phyloP scores from a whole-genome alignment of 2,113 vertebrate genomes.

The Apodemus speciosus region DNA sequence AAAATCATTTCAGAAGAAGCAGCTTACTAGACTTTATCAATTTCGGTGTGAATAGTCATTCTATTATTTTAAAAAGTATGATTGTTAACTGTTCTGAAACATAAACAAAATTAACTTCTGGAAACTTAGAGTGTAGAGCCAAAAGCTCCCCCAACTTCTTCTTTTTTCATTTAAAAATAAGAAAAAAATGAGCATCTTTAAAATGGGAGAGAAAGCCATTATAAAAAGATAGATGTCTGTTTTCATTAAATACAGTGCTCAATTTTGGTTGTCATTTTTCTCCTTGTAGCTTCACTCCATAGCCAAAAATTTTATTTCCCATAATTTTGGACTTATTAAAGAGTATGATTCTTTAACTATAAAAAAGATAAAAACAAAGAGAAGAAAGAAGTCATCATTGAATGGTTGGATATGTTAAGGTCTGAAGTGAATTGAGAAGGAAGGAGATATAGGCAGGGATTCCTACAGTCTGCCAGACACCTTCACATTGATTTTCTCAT shows the following conservation, averaged over 20 bases:
- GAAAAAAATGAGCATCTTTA: neutral
- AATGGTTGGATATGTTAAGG: neutral
- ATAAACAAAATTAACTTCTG: constrained; percentile 38
- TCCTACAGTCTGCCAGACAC: neutral
- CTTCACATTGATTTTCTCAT: neutral
- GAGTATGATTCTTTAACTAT: neutral
- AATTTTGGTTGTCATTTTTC: neutral
- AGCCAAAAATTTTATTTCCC: neutral
- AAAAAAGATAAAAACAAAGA: neutral
- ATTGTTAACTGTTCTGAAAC: constrained; percentile 55
- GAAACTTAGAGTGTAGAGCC: neutral
- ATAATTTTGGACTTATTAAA: neutral
- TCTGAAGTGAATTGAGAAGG: neutral
- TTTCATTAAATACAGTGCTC: neutral
- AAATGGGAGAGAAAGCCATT: constrained; percentile 13
- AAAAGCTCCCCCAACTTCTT: neutral
- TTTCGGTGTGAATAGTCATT: constrained; percentile 50
- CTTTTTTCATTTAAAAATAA: neutral
- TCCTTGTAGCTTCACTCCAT: neutral
- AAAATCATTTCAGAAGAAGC: constrained; percentile 51
- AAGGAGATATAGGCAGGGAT: neutral
- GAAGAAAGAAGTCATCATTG: neutral
- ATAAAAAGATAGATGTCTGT: neutral
- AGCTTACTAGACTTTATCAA: constrained; percentile 32
- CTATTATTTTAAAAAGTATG: constrained; percentile 46